Base-by-base conservation (phyloP, 2,797 vertebrate species). In the Tadarida brasiliensis region DNA sequence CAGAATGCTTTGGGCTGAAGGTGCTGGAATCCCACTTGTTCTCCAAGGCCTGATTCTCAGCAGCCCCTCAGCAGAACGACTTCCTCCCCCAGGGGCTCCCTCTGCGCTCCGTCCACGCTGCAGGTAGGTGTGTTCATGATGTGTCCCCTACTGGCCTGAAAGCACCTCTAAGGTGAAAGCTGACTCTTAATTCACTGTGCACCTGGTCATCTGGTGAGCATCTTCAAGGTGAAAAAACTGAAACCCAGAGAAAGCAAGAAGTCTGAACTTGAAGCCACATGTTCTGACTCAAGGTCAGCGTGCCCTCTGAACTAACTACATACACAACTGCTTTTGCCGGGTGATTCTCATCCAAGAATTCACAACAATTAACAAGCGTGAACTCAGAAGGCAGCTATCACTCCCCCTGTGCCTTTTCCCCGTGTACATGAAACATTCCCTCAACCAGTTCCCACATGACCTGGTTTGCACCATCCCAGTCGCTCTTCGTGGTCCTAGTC, bases 191-290 rank as follows among this genome's bases (percentile, higher is more conserved):
- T 16, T 85, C 78, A 28, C 67, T 39, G 68, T 1, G 22, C 49
- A 63, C 16, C 65, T 35, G 67, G 77, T 17, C 78, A 39, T 30
- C 49, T 24, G 39, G 81, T 11, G 17, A 73, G 0, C 61, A 35
- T 15, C 61, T 92, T 1, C 39, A 71, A 68, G 61, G 2, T 35
- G 57, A 61, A 90, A 57, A 65, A 44, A 26, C 33, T 17, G 33
- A 90, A 91, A 71, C 73, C 65, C 47, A 63, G 76, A 77, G 87
- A 67, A 89, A 54, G 81, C 7, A 5, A 54, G 7, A 49, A 65
- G 11, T 56, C 44, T 68, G 67, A 83, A 94, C 44, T 28, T 57
- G 91, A 94, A 57, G 49, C 54, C 17, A 17, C 22, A 24, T 4
- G 20, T 63, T 81, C 71, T 54, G 15, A 77, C 22, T 49, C 47